These are phyloP conservation scores for Amphiura filiformis DNA, from an alignment of 35 echinoderm and acorn worm species.

Conservation along the genomic window DNA sequence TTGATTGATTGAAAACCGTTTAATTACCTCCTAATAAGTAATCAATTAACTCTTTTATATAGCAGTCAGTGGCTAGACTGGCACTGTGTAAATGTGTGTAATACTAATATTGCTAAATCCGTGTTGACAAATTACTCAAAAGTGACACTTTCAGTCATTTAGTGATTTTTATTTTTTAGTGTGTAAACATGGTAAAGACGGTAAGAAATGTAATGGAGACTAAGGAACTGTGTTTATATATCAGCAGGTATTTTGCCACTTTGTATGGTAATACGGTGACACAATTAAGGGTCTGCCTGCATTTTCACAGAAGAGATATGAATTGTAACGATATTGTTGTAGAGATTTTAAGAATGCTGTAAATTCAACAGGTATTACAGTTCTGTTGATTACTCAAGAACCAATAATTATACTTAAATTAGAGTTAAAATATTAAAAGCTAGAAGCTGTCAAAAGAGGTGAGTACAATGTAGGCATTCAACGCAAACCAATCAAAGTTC, in stretches of 20 bases:
- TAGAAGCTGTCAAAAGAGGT: no score
- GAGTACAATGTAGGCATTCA: no score
- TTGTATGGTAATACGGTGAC: no score
- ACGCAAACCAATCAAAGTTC: no score
- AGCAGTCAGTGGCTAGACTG: background rate
- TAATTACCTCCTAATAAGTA: background rate
- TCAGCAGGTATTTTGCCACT: background rate
- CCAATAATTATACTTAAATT: no score
- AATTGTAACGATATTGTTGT: no score
- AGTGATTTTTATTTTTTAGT: background rate
- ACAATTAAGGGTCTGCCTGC: no score
- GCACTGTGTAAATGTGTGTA: background rate
- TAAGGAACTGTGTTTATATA: background rate
- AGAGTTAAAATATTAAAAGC: no score
- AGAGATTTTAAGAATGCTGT: no score
- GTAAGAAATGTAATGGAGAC: background rate
- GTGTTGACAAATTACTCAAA: background rate
- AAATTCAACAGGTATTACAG: no score
- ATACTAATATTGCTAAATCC: background rate
- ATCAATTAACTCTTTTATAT: background rate
- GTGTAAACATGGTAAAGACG: background rate
- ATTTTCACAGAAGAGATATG: no score
- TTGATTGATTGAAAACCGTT: conserved; percentile 2
- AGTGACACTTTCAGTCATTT: background rate
- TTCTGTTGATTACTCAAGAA: no score